These are phyloP conservation scores for Neuroscelio doddi DNA, from an alignment of 2,888 invertebrate genomes.

Conservation along the genomic window DNA sequence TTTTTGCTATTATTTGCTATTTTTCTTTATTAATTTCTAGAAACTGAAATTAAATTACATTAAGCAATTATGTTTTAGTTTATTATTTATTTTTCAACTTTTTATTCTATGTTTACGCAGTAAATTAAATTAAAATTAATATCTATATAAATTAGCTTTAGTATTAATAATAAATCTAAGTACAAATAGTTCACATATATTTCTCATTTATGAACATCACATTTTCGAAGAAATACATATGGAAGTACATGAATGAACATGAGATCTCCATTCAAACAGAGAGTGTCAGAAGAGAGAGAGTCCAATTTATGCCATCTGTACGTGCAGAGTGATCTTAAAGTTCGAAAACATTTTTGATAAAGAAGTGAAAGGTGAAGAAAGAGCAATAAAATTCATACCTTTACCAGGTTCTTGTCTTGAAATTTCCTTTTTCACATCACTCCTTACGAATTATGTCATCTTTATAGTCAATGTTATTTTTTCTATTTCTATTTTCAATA, in stretches of 20 bases:
- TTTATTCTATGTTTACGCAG: no score
- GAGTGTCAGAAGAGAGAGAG: background rate
- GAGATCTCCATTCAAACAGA: conserved; percentile 8
- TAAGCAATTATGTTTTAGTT: no score
- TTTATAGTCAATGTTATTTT: conserved; percentile 24
- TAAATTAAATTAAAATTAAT: no score
- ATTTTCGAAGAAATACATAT: background rate
- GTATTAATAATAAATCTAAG: background rate
- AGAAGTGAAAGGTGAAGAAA: background rate
- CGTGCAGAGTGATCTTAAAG: conserved; percentile 16
- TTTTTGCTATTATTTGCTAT: no score
- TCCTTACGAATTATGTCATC: conserved; percentile 13
- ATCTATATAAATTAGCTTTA: no score
- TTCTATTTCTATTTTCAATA: no score
- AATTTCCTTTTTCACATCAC: conserved; percentile 3
- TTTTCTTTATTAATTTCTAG: no score
- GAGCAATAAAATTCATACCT: conserved; percentile 21
- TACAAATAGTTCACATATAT: background rate
- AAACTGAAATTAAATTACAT: no score
- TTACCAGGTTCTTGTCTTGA: conserved; percentile 23
- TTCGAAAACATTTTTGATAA: conserved; percentile 7
- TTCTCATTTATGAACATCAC: conserved; percentile 6
- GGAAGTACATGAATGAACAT: conserved; percentile 15
- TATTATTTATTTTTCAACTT: no score
- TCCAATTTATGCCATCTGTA: conserved; percentile 23